Conservation (phyloP, 2,888 invertebrate genomes). For the Eupithecia inturbata region DNA sequence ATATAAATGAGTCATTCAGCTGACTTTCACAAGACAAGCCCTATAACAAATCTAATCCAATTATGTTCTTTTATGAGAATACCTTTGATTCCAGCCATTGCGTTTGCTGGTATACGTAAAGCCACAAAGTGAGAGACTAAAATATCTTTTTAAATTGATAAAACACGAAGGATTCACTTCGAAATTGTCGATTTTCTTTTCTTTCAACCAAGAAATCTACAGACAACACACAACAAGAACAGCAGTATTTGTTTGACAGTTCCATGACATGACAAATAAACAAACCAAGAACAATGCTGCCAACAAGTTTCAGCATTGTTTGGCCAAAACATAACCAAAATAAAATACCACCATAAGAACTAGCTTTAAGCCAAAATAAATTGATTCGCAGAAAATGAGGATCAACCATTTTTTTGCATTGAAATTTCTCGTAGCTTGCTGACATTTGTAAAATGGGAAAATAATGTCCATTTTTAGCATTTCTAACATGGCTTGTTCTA, state of each 20-base stretch:
- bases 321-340: too few species aligned
- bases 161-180: constrained; percentile 6
- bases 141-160: not conserved
- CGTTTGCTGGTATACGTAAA: constrained; percentile 23
- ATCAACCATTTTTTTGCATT: too few species aligned
- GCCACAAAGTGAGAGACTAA: not conserved
- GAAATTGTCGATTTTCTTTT: not conserved
- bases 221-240: not conserved
- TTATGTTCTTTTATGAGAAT: constrained; percentile 34
- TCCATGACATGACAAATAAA: not conserved
- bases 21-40: constrained; percentile 44
- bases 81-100: constrained; percentile 83
- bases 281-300: too few species aligned
- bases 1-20: constrained; percentile 71
- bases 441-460: not conserved
- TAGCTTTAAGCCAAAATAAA: too few species aligned
- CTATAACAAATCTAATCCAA: constrained; percentile 15
- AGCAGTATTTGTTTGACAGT: not conserved
- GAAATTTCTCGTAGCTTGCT: too few species aligned
- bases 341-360: too few species aligned
- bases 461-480: too few species aligned
- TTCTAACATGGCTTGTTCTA: not conserved
- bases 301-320: too few species aligned
- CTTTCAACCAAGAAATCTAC: not conserved
- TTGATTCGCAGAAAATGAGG: too few species aligned